phyloP scores from a whole-genome alignment of 64 coral and sea anemone genomes.

The Pocillopora damicornis region DNA sequence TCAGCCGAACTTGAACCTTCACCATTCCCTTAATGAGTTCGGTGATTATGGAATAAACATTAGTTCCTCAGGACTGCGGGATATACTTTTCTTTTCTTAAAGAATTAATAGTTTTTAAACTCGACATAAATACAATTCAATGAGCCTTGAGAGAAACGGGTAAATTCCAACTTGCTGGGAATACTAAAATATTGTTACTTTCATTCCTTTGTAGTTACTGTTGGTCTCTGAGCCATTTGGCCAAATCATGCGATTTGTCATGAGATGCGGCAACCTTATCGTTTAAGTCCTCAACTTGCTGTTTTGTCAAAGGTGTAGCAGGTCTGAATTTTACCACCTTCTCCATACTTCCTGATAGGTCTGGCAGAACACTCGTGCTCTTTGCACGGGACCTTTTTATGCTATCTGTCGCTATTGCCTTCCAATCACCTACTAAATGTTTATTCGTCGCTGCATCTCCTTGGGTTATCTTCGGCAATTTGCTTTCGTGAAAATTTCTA shows the following conservation, averaged over 20 bases:
- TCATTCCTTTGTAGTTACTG: not conserved
- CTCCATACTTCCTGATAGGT: not conserved
- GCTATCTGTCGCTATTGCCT: not conserved
- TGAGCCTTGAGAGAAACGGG: too few species aligned
- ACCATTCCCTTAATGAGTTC: too few species aligned
- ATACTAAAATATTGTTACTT: too few species aligned
- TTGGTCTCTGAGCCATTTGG: slow-evolving; percentile 8
- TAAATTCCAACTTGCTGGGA: too few species aligned
- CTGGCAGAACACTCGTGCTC: not conserved
- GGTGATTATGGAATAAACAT: too few species aligned
- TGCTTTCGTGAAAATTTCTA: not conserved
- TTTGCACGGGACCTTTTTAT: not conserved
- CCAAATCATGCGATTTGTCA: not conserved
- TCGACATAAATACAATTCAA: too few species aligned
- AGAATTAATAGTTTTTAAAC: too few species aligned
- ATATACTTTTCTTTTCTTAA: too few species aligned
- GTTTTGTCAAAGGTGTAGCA: not conserved
- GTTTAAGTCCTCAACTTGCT: not conserved
- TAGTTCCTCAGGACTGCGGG: too few species aligned
- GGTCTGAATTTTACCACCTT: not conserved
- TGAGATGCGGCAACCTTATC: not conserved
- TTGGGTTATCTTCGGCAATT: not conserved
- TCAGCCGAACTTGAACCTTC: too few species aligned
- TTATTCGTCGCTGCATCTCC: not conserved
- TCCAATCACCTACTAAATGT: not conserved